A percentile compares a stretch with the other conserved stretches of the same genome.
phyloP scores from a whole-genome alignment of 2,888 invertebrate species.

The Drosophila borborema region DNA sequence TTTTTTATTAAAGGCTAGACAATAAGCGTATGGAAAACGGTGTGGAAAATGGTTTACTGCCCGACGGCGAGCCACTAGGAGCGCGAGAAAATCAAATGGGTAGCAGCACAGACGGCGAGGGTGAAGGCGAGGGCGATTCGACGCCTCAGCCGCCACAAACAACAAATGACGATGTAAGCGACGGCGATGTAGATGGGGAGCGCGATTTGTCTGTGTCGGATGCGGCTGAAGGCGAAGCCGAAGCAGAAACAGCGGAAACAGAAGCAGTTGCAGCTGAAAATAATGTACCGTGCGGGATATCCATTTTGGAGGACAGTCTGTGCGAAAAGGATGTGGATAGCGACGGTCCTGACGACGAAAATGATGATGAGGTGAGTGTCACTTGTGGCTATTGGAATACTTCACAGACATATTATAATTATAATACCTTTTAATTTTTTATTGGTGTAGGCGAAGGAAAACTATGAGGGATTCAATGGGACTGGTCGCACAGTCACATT shows the following conservation, averaged over 20 bases:
- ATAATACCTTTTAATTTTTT: background rate
- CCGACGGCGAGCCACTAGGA: conserved; percentile 70
- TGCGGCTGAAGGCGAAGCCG: conserved; percentile 46
- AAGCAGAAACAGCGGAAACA: conserved; percentile 38
- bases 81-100: conserved; percentile 64
- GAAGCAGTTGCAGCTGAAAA: conserved; percentile 43
- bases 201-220: conserved; percentile 55
- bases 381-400: background rate
- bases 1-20: conserved; percentile 47
- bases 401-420: background rate
- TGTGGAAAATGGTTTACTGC: conserved; percentile 74
- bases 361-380: conserved; percentile 86
- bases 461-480: conserved; percentile 84
- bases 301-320: conserved; percentile 65
- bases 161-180: conserved; percentile 68
- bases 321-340: conserved; percentile 86
- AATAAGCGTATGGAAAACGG: conserved; percentile 73
- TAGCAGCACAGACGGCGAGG: conserved; percentile 66
- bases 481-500: conserved; percentile 91
- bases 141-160: conserved; percentile 51
- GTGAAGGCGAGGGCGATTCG: conserved; percentile 58
- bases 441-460: conserved; percentile 77
- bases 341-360: conserved; percentile 87
- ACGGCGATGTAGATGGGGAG: conserved; percentile 60
- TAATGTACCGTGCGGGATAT: conserved; percentile 35